These are phyloP conservation scores for Apis cerana DNA, from an alignment of 1,140 invertebrate species.

Conservation along the genomic window DNA sequence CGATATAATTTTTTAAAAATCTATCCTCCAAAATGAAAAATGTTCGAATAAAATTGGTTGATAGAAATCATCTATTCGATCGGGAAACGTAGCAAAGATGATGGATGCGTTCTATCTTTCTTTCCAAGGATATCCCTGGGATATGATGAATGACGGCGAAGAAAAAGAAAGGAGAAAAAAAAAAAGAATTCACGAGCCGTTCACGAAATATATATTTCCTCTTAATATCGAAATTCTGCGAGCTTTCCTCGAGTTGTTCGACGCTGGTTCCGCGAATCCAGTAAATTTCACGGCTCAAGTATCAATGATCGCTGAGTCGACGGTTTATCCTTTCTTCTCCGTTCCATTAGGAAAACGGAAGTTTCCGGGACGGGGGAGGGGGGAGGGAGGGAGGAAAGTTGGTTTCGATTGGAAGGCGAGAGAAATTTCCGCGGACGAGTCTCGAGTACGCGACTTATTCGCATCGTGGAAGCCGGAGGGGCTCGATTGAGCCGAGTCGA, in stretches of 20 bases:
- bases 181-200: conserved; percentile 5
- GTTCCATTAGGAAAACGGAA: conserved; percentile 46
- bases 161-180: too few relatives aligned
- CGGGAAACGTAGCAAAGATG: background rate
- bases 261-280: background rate
- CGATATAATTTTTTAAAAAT: too few relatives aligned
- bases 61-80: background rate
- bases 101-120: background rate
- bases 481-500: background rate
- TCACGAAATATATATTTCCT: conserved; percentile 1
- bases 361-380: background rate
- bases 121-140: background rate
- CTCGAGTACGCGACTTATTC: conserved; percentile 39
- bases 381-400: conserved; percentile 5
- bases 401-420: background rate
- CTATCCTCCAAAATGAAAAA: background rate
- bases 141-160: conserved; percentile 4
- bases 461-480: conserved; percentile 28
- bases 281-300: conserved; percentile 45
- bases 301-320: conserved; percentile 47
- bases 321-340: conserved; percentile 36
- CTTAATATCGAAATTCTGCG: conserved; percentile 7
- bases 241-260: background rate
- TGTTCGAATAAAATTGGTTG: background rate
- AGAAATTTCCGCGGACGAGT: conserved; percentile 39